phyloP scores from a whole-genome alignment of 2,113 vertebrate species.

The Megaptera novaeangliae region DNA sequence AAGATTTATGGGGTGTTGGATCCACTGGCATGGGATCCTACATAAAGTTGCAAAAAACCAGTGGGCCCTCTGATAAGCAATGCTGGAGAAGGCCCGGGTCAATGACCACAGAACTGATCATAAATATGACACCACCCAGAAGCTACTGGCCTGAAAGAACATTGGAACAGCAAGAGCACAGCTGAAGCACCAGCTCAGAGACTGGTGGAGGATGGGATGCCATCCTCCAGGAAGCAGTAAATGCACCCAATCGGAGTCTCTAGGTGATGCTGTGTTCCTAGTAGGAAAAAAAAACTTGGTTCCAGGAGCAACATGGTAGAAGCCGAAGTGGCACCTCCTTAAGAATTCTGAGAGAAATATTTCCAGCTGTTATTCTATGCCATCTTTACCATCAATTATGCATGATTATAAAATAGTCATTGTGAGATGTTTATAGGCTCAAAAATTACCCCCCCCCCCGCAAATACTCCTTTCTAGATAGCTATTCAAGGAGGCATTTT shows the following conservation, averaged over 20 bases:
- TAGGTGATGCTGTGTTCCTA: fast-evolving
- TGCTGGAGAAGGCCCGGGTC: fast-evolving
- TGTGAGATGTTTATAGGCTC: background rate
- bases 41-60: background rate
- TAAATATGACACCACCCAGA: too few relatives aligned
- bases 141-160: background rate
- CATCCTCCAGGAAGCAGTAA: background rate
- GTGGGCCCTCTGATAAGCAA: background rate
- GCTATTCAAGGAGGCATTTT: background rate
- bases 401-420: background rate
- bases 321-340: background rate
- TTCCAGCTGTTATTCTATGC: background rate
- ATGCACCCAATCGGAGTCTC: fast-evolving
- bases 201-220: too few relatives aligned
- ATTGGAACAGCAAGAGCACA: too few relatives aligned
- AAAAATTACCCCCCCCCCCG: background rate
- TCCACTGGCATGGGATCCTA: fast-evolving
- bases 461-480: background rate
- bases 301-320: background rate
- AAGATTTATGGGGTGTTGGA: background rate
- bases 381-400: background rate
- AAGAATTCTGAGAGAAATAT: background rate
- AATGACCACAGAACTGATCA: background rate
- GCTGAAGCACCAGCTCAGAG: too few relatives aligned
- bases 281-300: background rate